phyloP scores from a whole-genome alignment of 1,140 invertebrate species.

The Drosophila varians region DNA sequence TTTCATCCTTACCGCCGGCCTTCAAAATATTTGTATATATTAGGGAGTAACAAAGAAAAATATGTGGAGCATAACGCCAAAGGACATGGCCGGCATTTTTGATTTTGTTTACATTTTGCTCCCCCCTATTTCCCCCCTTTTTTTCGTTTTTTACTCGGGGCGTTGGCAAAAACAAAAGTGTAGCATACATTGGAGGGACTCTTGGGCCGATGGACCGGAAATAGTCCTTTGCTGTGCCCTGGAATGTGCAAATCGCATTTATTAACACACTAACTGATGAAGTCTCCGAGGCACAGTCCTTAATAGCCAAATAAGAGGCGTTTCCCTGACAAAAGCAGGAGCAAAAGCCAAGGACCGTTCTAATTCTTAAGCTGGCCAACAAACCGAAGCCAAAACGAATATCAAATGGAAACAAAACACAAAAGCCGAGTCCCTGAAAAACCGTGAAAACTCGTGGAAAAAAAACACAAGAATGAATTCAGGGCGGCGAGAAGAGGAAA shows the following conservation, averaged over 20 bases:
- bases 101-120: constrained; percentile 59
- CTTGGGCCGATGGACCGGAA: no score
- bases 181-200: constrained; percentile 25
- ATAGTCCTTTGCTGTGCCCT: no score
- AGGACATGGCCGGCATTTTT: constrained; percentile 57
- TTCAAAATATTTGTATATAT: constrained; percentile 47
- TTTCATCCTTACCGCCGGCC: constrained; percentile 10
- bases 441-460: constrained; percentile 7
- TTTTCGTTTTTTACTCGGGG: constrained; percentile 10
- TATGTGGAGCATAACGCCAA: constrained; percentile 55
- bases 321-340: no score
- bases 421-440: constrained; percentile 22
- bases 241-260: background rate
- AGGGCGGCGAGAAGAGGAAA: constrained; percentile 14
- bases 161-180: constrained; percentile 7
- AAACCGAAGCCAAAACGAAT: background rate
- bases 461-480: background rate
- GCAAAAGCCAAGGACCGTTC: constrained; percentile 4
- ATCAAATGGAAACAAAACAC: constrained; percentile 19
- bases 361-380: constrained; percentile 1
- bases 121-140: constrained; percentile 21
- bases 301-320: background rate
- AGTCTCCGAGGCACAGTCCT: background rate
- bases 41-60: constrained; percentile 25
- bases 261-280: background rate